Percentiles rank a stretch among this genome's conserved stretches.
Conservation (phyloP, 2,888 invertebrate species). For the Yponomeuta plumbellus region DNA sequence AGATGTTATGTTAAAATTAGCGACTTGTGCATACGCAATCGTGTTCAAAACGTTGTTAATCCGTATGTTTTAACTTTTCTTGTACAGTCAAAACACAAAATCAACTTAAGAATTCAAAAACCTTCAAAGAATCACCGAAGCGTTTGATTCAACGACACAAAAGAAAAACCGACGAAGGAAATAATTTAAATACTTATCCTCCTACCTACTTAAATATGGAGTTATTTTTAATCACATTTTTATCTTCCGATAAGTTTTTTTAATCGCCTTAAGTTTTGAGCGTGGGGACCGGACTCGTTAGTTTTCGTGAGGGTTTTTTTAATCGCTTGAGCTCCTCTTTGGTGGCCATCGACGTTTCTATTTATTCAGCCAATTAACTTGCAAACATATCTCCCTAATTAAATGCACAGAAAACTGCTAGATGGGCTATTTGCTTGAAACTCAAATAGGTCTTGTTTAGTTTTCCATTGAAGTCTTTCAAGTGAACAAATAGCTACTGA, state of each 20-base stretch:
- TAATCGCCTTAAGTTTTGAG: background rate
- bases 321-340: background rate
- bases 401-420: background rate
- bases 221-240: conserved; percentile 1
- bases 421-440: background rate
- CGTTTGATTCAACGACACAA: background rate
- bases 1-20: too few species aligned
- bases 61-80: too few species aligned
- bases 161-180: background rate
- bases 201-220: conserved; percentile 1
- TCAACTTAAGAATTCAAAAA: background rate
- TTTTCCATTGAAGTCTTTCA: too few species aligned
- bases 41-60: too few species aligned
- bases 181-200: background rate
- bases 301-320: background rate
- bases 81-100: background rate
- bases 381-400: background rate
- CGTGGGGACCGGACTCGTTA: conserved; percentile 12
- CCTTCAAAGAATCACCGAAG: background rate
- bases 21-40: too few species aligned
- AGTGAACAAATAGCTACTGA: too few species aligned
- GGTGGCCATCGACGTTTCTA: conserved; percentile 2
- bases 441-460: too few species aligned
- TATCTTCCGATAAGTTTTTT: conserved; percentile 3
- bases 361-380: conserved; percentile 12